Evolutionary conservation across 2,797 vertebrate species (phyloP), one percentile per base, ranked within the genome.

Genomic region (Limosa lapponica): DNA sequence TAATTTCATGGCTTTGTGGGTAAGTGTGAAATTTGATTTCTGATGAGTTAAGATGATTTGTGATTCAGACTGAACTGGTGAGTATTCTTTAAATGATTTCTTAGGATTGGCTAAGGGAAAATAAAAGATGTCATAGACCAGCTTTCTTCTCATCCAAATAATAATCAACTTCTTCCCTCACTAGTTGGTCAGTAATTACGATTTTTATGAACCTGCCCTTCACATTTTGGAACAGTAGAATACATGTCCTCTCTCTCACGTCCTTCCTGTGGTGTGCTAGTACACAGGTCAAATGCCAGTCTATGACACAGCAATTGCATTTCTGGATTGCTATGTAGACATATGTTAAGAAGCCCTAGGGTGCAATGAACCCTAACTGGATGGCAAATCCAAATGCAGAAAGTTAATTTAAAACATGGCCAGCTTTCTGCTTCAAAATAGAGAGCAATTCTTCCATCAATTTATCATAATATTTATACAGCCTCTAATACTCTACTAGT

Each of bases 341-440:
- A 65, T 67, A 65, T 51, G 51, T 81, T 86, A 88, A 78, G 65
- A 94, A 85, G 34, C 25, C 22, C 32, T 32, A 46, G 41, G 75
- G 82, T 78, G 37, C 52, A 81, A 54, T 81, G 74, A 95, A 74
- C 87, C n/a, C 30, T 58, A 80, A 65, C 2, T 2, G 49, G 12
- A 78, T 10, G 37, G 58, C 83, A 30, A 88, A 78, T 83, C 66
- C 57, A 82, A 93, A 54, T 7, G 8, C 24, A 89, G 61, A 82
- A 82, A 92, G 52, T 67, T 95, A 88, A 83, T 88, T 74, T 82
- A 89, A 90, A 82, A 87, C 11, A 64, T 22, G 44, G 16, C 1
- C 54, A 61, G n/a, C 8, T 85, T 89, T 85, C 73, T 95, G 41
- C 39, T 34, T 72, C 48, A 89, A 95, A 96, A 62, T 11, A 79